A percentile compares a stretch with the other conserved stretches of the same genome.
phyloP scores from a whole-genome alignment of 2,797 vertebrate genomes.

The Dipus sagitta region DNA sequence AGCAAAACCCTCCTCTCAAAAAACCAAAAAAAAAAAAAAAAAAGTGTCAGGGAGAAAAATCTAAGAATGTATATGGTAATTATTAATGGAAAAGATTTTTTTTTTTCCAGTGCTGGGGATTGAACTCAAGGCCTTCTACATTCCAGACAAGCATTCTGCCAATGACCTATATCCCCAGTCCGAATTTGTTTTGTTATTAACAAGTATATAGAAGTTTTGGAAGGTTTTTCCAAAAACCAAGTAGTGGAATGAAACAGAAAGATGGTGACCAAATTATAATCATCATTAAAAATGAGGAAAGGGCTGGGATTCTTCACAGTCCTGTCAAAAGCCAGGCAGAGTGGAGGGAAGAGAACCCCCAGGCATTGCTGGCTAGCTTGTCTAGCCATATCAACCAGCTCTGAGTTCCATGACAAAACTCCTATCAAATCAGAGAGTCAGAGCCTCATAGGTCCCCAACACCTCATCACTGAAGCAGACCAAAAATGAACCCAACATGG shows the following conservation, averaged over 20 bases:
- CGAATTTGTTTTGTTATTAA: neutral
- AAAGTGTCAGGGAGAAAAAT: neutral
- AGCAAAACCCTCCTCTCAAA: too few species aligned
- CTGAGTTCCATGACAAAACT: too few species aligned
- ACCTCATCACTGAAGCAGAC: too few species aligned
- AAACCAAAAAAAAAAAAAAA: too few species aligned
- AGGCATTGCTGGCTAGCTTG: too few species aligned
- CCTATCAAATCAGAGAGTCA: too few species aligned
- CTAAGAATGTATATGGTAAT: neutral
- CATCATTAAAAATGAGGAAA: neutral
- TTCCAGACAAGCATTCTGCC: neutral
- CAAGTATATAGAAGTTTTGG: neutral
- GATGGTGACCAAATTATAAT: neutral
- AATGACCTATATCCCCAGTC: neutral
- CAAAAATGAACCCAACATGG: too few species aligned
- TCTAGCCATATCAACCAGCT: too few species aligned
- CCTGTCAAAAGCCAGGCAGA: too few species aligned
- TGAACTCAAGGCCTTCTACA: neutral
- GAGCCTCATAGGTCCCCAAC: too few species aligned
- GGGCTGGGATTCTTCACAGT: too few species aligned
- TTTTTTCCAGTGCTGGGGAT: neutral
- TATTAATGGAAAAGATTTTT: slow-evolving; percentile 38
- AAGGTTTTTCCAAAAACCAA: slow-evolving; percentile 23
- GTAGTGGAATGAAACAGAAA: slow-evolving; percentile 1
- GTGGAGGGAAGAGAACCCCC: too few species aligned